Conservation (phyloP, 2,797 vertebrate genomes). For the Ataeniobius toweri region DNA sequence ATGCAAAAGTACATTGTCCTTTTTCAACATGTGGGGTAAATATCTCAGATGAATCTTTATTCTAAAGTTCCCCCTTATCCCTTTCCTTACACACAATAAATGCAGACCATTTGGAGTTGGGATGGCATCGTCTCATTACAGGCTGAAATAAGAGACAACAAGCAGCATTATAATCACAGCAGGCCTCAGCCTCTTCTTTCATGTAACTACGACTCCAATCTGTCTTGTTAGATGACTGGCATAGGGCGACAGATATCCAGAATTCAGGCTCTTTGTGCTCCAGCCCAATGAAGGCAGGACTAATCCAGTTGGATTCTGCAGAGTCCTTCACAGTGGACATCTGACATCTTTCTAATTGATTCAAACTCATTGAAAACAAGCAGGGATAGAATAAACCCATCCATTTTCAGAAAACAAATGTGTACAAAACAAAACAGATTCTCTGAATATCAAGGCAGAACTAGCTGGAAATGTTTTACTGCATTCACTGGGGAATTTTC, state of each 20-base stretch:
- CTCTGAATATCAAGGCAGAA: not conserved
- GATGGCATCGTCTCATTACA: slow-evolving; percentile 17
- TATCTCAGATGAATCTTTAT: not conserved
- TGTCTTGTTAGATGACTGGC: slow-evolving; percentile 30
- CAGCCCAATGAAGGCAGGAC: slow-evolving; percentile 22
- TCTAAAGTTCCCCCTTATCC: not conserved
- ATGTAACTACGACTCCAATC: slow-evolving; percentile 10
- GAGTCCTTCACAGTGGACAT: slow-evolving; percentile 31
- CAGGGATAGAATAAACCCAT: not conserved
- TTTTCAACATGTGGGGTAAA: slow-evolving; percentile 1
- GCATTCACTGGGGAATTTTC: not conserved
- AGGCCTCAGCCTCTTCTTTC: slow-evolving; percentile 9
- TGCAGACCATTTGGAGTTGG: not conserved
- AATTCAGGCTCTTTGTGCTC: slow-evolving; percentile 30
- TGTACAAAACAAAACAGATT: not conserved
- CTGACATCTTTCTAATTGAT: slow-evolving; percentile 42
- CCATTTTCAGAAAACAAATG: not conserved
- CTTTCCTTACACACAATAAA: not conserved
- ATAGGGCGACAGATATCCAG: slow-evolving; percentile 51
- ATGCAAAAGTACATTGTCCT: not conserved
- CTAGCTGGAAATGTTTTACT: not conserved
- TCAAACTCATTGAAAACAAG: slow-evolving; percentile 10
- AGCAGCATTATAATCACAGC: slow-evolving; percentile 18
- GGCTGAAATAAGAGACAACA: slow-evolving; percentile 18
- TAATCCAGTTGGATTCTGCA: slow-evolving; percentile 6